Conservation (phyloP, 1,140 invertebrate species). For the Bombus ignitus region DNA sequence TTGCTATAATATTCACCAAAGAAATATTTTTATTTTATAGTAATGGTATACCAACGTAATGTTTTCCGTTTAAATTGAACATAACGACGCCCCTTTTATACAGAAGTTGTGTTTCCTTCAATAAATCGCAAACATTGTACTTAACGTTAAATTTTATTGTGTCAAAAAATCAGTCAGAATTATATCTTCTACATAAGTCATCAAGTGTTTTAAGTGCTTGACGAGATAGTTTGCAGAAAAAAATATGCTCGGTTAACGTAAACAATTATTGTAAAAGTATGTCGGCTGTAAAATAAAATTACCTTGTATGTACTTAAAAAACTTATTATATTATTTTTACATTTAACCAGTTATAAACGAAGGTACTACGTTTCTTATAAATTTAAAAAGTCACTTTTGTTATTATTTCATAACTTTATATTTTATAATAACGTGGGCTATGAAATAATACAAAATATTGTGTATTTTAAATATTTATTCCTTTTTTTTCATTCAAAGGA, state of each 20-base stretch:
- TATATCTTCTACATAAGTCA: constrained; percentile 18
- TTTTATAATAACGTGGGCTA: constrained; percentile 45
- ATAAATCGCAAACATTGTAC: constrained; percentile 15
- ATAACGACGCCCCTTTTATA: constrained; percentile 18
- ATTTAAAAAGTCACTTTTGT: constrained; percentile 51
- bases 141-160: constrained; percentile 25
- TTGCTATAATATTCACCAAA: constrained; percentile 6
- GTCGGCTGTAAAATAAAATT: constrained; percentile 64
- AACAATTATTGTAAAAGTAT: constrained; percentile 56
- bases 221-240: constrained; percentile 36
- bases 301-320: constrained; percentile 60
- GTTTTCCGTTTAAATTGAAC: constrained; percentile 8
- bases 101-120: constrained; percentile 18
- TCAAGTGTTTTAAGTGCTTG: constrained; percentile 25
- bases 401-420: constrained; percentile 57
- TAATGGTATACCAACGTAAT: neutral
- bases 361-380: constrained; percentile 50
- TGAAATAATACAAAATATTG: constrained; percentile 62
- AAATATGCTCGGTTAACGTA: constrained; percentile 29
- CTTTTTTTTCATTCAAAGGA: constrained; percentile 81
- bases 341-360: constrained; percentile 52
- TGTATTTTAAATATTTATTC: constrained; percentile 84
- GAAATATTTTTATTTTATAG: neutral
- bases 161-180: constrained; percentile 22
- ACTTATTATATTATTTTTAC: constrained; percentile 52